Evolutionary conservation across 2,888 invertebrate genomes (phyloP).

Genomic region (Xanthorhoe spadicearia): DNA sequence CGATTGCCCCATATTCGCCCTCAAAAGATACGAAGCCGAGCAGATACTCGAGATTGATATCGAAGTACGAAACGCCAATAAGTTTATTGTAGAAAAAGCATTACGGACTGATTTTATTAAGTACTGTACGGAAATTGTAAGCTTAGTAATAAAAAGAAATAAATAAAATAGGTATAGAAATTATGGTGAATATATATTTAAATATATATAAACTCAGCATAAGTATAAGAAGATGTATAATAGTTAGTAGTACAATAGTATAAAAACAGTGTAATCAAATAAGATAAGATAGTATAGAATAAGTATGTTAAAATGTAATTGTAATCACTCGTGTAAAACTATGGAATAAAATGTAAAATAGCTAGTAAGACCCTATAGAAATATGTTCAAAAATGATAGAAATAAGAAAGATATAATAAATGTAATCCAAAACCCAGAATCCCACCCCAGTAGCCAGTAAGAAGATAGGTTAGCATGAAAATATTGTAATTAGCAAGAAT

Average conservation of each 20-base stretch:
- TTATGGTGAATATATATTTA: neutral
- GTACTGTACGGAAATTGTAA: neutral
- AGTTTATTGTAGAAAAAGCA: too few relatives aligned
- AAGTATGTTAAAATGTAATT: too few relatives aligned
- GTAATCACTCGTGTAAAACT: too few relatives aligned
- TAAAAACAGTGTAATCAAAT: too few relatives aligned
- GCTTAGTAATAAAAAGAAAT: neutral
- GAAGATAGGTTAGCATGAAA: too few relatives aligned
- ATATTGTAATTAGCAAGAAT: too few relatives aligned
- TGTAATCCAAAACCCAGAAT: too few relatives aligned
- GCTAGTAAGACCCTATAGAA: neutral
- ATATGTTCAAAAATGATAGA: too few relatives aligned
- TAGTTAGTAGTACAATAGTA: neutral
- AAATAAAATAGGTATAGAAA: neutral
- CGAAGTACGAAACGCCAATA: neutral
- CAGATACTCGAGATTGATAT: neutral
- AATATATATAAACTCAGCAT: neutral
- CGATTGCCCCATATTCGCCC: slow-evolving; percentile 24
- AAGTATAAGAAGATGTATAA: neutral
- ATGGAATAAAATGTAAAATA: too few relatives aligned
- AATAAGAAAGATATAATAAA: too few relatives aligned
- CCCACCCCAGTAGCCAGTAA: too few relatives aligned
- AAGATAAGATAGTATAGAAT: too few relatives aligned
- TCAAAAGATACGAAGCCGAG: slow-evolving; percentile 11
- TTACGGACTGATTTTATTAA: neutral